Evolutionary conservation across 2,113 vertebrate genomes (phyloP).

Genomic region (Grallaria varia): DNA sequence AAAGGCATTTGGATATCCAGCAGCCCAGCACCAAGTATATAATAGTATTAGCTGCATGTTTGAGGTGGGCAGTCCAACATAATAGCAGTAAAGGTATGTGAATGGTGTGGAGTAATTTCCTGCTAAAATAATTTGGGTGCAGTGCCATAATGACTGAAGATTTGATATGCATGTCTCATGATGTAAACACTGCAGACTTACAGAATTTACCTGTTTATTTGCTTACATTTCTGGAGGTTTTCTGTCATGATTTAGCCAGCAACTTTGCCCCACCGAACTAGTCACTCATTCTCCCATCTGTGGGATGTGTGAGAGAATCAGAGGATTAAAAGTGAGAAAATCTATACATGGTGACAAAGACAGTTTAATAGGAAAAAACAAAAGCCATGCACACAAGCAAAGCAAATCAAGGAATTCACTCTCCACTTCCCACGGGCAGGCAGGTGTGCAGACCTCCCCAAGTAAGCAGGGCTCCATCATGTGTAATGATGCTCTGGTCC

Average conservation of each 20-base stretch:
- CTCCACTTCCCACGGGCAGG: not conserved
- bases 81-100: not conserved
- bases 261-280: not conserved
- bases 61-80: rapidly evolving
- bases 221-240: rapidly evolving
- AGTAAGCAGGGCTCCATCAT: not conserved
- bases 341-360: not conserved
- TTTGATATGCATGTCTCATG: not conserved
- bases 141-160: not conserved
- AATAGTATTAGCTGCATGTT: not conserved
- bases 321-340: not conserved
- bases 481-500: not conserved
- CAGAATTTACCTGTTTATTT: not conserved
- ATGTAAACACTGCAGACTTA: not conserved
- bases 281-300: rapidly evolving
- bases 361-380: not conserved
- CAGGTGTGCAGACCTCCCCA: not conserved
- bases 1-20: not conserved
- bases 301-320: not conserved
- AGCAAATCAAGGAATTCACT: not conserved
- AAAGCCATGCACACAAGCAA: not conserved
- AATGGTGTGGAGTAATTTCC: not conserved
- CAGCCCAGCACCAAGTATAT: not conserved
- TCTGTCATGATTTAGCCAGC: not conserved
- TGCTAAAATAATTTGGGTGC: not conserved